Conservation (phyloP, 2,888 invertebrate genomes). For the Hydrotaea diabolus region DNA sequence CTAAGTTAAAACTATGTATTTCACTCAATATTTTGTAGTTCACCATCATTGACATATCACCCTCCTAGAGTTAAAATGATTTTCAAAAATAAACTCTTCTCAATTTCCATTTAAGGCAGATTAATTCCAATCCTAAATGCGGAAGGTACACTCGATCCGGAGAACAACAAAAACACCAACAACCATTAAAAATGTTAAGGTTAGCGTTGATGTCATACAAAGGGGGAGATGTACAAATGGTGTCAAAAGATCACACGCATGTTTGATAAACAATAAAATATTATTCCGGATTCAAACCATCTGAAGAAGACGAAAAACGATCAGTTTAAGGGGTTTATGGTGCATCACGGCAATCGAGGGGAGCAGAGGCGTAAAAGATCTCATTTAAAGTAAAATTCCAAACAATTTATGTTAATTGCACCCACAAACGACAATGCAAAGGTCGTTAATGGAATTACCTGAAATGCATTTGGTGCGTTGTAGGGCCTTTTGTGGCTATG, state of each 20-base stretch:
- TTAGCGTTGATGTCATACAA: background rate
- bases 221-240: background rate
- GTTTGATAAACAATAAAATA: conserved; percentile 11
- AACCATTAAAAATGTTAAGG: background rate
- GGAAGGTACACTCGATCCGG: background rate
- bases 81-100: background rate
- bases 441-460: conserved; percentile 31
- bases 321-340: background rate
- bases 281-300: background rate
- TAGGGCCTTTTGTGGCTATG: background rate
- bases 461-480: background rate
- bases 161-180: conserved; percentile 1
- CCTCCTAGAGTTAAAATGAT: background rate
- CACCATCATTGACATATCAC: background rate
- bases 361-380: no score
- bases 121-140: background rate
- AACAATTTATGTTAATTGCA: conserved; percentile 31
- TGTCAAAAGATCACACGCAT: conserved; percentile 40
- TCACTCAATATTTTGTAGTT: no score
- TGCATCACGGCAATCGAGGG: no score
- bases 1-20: no score
- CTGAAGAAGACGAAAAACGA: no score
- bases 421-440: background rate
- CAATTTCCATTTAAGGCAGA: conserved; percentile 41
- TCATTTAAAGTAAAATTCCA: background rate